Base-by-base conservation (phyloP, 1,140 invertebrate genomes). In the Pseudobourletiella spinata region DNA sequence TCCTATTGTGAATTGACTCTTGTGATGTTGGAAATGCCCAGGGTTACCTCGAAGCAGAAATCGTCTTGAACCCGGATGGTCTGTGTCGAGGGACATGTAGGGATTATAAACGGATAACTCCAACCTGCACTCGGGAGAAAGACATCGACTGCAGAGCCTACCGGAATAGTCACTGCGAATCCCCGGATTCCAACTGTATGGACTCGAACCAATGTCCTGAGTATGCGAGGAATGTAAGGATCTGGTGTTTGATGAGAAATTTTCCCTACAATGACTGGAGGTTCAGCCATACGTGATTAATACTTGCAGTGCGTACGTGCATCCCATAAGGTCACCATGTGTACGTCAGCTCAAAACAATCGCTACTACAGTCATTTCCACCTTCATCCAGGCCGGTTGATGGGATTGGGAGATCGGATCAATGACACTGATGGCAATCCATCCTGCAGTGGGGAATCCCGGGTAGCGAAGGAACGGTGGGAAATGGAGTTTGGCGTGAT, bases 41-140 rank as follows among this genome's bases (percentile, higher is more conserved):
- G 61, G 61, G 61, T 3, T 63, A 63, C 44, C 25, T 63, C 11
- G 61, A 63, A 29, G 32, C 54, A 3, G 61, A 63, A 24, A n/a
- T 57, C 1, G 46, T 51, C n/a, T 32, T 63, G 18, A 54, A 62
- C 29, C 60, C 60, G 18, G 18, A 11, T 2, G 2, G 22, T 6
- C n/a, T 20, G 2, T 63, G 61, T 32, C 25, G 2, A 11, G 55
- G 46, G 1, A 63, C 61, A 6, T 63, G 61, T 28, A 2, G 25
- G 25, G 42, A 42, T 24, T 61, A 43, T 29, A 61, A 61, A 22
- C 26, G 50, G 15, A 2, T 22, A 11, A 59, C 58, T 35, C 46
- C 46, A 24, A 28, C 50, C 18, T 52, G 48, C 20, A 2, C 2
- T 3, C n/a, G 8, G 8, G 24, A 32, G 3, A 44, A 52, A 2